phyloP scores from a whole-genome alignment of 2,797 vertebrate species.

The Peromyscus nudipes region DNA sequence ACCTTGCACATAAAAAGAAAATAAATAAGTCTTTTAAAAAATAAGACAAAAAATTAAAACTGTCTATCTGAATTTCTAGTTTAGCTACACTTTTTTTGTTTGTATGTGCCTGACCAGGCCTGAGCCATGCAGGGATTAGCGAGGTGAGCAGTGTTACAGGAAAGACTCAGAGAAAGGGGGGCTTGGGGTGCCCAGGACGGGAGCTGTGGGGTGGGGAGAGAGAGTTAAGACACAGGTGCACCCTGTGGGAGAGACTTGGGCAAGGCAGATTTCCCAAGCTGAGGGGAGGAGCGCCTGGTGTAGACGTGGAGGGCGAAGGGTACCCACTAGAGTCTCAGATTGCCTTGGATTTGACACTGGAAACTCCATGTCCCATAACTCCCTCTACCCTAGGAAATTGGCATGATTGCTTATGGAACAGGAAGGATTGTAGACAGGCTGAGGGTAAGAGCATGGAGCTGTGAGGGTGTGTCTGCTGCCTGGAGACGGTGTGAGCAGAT shows the following conservation, averaged over 20 bases:
- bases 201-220: not conserved
- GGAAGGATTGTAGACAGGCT: not conserved
- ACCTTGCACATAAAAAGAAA: not conserved
- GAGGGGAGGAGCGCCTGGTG: accelerated
- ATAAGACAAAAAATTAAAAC: not conserved
- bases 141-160: not conserved
- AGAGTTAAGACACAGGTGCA: accelerated
- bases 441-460: not conserved
- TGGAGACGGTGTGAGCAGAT: not conserved
- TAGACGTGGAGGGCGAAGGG: accelerated
- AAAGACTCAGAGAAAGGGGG: not conserved
- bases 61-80: not conserved
- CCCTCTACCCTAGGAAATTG: not conserved
- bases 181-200: accelerated
- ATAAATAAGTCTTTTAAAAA: not conserved
- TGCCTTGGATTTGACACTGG: not conserved
- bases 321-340: accelerated
- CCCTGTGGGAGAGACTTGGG: not conserved
- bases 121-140: too few species aligned
- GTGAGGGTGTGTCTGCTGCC: not conserved
- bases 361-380: not conserved
- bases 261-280: not conserved
- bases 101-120: not conserved
- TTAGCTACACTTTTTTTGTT: not conserved
- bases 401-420: accelerated